Evolutionary conservation across 2,113 vertebrate species (phyloP), one percentile per base, ranked within the genome.

Genomic region (Entelurus aequoreus): DNA sequence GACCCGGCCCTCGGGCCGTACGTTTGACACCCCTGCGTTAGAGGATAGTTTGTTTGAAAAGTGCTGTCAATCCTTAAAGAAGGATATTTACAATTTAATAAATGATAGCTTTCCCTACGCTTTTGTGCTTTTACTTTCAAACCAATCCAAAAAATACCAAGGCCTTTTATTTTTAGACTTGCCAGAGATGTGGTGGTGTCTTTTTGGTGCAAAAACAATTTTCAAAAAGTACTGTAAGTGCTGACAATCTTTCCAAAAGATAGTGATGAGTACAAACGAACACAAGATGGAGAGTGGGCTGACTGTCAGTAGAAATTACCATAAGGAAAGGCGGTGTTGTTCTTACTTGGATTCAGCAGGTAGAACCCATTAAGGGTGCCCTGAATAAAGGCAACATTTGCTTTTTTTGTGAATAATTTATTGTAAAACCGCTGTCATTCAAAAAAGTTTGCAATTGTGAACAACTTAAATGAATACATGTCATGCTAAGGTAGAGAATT

Each of bases 321-420:
- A 56, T 7, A 57, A 48, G 50, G 47, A 65, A 5, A 56, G 2
- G 11, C 38, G 2, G 14, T 35, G 9, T 60, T 46, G 47, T 53
- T 55, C 60, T 37, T 7, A 1, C 6, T 5, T 12, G 49, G 5
- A 67, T 50, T 47, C 8, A 57, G 42, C 50, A 57, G 44, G 50
- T 54, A 54, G 11, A 15, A 63, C 6, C 46, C 47, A 56, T 42
- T 53, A 38, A 0, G 44, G 28, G 14, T 10, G n/a, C 9, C 37
- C 36, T 59, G 8, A 73, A 65, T 68, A 13, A 50, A 40, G 36
- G 21, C 50, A 38, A 62, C 54, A 63, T 6, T 2, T 15, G 5
- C n/a, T 48, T 69, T 75, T 65, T 12, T 12, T 7, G 44, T 73
- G 16, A 74, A 81, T 73, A 55, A 69, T 79, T 63, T 54, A 77